These are phyloP conservation scores for Yponomeuta cagnagella DNA, from an alignment of 2,888 invertebrate species.

Conservation along the genomic window DNA sequence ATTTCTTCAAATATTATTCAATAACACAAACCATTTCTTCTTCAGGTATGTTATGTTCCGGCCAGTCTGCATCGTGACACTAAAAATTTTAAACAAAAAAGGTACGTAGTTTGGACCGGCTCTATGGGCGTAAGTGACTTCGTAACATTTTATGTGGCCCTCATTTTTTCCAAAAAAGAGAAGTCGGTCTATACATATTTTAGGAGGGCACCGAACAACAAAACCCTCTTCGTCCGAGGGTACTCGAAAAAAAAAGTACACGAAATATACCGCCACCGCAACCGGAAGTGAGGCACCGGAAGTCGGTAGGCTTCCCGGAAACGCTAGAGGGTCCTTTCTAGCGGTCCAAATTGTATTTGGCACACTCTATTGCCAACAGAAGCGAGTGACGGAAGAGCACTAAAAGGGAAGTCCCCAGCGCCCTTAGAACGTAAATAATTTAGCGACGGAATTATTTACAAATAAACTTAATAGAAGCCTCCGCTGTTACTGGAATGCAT, in stretches of 20 bases:
- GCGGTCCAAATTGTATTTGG: slow-evolving; percentile 66
- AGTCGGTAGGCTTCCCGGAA: slow-evolving; percentile 70
- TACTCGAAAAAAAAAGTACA: slow-evolving; percentile 52
- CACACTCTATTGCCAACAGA: slow-evolving; percentile 43
- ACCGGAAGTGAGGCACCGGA: slow-evolving; percentile 63
- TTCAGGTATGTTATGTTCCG: not conserved
- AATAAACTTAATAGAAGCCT: not conserved
- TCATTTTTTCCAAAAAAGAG: slow-evolving; percentile 8
- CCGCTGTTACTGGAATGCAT: not conserved
- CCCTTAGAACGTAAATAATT: slow-evolving; percentile 11
- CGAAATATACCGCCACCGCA: slow-evolving; percentile 59
- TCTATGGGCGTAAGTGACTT: not conserved
- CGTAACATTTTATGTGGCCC: not conserved
- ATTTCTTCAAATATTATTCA: not conserved
- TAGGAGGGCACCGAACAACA: slow-evolving; percentile 22
- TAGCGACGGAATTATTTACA: slow-evolving; percentile 2
- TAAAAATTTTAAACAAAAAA: not conserved
- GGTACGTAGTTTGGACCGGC: no score
- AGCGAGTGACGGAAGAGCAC: slow-evolving; percentile 15
- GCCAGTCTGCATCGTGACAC: not conserved
- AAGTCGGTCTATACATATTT: not conserved
- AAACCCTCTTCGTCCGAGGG: slow-evolving; percentile 45
- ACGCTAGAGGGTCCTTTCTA: slow-evolving; percentile 58
- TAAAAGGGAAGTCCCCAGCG: slow-evolving; percentile 16
- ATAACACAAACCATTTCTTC: not conserved